A percentile compares a stretch with the other conserved stretches of the same genome.
These are phyloP conservation scores for Ramphastos sulfuratus DNA, from an alignment of 2,113 vertebrate species.

Conservation along the genomic window DNA sequence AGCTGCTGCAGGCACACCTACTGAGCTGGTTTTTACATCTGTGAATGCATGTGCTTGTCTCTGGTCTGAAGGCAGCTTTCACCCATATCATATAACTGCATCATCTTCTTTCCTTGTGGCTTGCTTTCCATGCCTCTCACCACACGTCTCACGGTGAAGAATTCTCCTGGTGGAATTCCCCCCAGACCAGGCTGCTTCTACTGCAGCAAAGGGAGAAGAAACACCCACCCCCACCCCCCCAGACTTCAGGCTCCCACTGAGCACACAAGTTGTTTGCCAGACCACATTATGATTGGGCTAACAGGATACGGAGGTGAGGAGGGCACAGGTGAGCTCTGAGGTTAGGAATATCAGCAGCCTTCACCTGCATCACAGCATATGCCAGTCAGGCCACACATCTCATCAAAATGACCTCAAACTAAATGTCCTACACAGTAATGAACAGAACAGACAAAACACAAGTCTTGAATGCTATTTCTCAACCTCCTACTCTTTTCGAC, in stretches of 20 bases:
- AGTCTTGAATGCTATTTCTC: not conserved
- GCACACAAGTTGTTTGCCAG: not conserved
- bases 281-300: not conserved
- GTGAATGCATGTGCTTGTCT: accelerated
- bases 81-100: not conserved
- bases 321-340: not conserved
- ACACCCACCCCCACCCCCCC: not conserved
- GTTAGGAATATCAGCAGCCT: not conserved
- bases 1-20: not conserved
- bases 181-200: not conserved
- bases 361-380: not conserved
- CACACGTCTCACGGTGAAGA: not conserved
- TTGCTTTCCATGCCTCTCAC: not conserved
- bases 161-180: not conserved
- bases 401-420: not conserved
- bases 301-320: not conserved
- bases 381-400: not conserved
- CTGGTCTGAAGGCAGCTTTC: not conserved
- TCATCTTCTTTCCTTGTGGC: not conserved
- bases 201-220: not conserved
- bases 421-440: not conserved
- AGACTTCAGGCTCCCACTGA: not conserved
- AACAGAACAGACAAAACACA: not conserved
- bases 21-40: not conserved
- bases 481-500: not conserved